These are phyloP conservation scores for Eueremaeus valkanovi DNA, from an alignment of 2,888 invertebrate genomes.

Conservation along the genomic window DNA sequence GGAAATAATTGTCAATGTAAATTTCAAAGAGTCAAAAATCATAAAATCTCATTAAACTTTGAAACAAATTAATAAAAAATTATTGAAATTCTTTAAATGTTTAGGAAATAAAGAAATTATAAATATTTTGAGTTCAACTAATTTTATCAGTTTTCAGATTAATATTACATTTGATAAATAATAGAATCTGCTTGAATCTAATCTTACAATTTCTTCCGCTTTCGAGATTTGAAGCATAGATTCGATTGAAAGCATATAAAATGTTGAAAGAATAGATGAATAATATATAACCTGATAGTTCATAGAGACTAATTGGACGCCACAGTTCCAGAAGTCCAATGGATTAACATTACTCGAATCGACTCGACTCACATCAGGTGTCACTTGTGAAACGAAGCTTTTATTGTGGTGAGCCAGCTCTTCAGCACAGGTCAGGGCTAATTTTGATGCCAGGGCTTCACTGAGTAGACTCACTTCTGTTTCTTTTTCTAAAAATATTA, in stretches of 20 bases:
- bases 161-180: too few species aligned
- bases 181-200: too few species aligned
- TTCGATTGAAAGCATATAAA: background rate
- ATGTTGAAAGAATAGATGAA: background rate
- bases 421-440: conserved; percentile 52
- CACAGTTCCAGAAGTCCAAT: conserved; percentile 61
- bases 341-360: conserved; percentile 57
- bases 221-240: background rate
- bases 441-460: conserved; percentile 51
- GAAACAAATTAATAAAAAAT: too few species aligned
- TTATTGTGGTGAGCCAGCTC: conserved; percentile 54
- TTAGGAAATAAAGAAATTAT: too few species aligned
- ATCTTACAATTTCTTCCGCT: too few species aligned
- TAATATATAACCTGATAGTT: conserved; percentile 42
- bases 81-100: too few species aligned
- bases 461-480: conserved; percentile 51
- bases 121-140: too few species aligned
- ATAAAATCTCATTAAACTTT: too few species aligned
- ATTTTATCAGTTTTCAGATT: too few species aligned
- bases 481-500: conserved; percentile 51
- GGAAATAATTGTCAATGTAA: too few species aligned
- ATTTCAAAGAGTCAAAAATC: too few species aligned
- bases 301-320: conserved; percentile 59
- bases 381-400: conserved; percentile 54
- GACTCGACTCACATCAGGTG: conserved; percentile 58